Evolutionary conservation across 2,113 vertebrate species (phyloP).

Genomic region (Euleptes europaea): DNA sequence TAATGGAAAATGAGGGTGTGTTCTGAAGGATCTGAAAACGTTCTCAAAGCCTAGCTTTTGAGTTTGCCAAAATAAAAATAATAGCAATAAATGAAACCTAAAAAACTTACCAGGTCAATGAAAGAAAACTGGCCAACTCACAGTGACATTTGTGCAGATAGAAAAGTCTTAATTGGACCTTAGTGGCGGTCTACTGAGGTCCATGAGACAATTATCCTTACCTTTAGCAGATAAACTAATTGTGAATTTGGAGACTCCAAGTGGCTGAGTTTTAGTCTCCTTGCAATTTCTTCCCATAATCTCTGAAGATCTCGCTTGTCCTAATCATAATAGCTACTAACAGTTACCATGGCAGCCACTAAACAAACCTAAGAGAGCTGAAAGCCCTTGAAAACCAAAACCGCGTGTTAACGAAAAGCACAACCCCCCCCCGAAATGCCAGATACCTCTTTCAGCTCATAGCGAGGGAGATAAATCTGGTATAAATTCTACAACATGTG

Average conservation of each 20-base stretch:
- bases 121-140: not conserved
- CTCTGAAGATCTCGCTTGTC: not conserved
- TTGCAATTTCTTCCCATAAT: not conserved
- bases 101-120: not conserved
- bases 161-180: not conserved
- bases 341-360: slow-evolving; percentile 10
- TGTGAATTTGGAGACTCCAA: not conserved
- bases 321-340: not conserved
- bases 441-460: not conserved
- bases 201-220: not conserved
- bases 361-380: not conserved
- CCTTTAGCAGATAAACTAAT: not conserved
- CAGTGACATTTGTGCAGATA: not conserved
- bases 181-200: not conserved
- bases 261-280: not conserved
- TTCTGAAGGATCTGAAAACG: too few relatives aligned
- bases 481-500: not conserved
- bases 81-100: too few relatives aligned
- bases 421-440: not conserved
- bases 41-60: too few relatives aligned
- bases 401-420: not conserved
- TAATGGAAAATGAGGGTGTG: not conserved
- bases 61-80: too few relatives aligned
- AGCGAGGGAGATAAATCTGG: not conserved
- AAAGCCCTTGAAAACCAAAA: not conserved